These are phyloP conservation scores for Chiridota heheva DNA, from an alignment of 35 echinoderm and acorn worm genomes.

Conservation along the genomic window DNA sequence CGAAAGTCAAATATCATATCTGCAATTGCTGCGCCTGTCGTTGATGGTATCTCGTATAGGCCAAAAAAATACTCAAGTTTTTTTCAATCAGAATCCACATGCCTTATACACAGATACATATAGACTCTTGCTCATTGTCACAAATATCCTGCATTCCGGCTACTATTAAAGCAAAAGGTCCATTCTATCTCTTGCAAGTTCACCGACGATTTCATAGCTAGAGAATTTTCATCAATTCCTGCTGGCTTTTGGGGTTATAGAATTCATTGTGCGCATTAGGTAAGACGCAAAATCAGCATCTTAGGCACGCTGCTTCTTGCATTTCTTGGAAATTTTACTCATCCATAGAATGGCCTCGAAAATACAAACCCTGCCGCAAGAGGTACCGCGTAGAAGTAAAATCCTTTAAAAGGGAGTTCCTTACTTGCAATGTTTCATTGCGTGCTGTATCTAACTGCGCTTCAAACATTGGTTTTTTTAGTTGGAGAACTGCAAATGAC, in stretches of 20 bases:
- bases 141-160: background rate
- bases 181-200: background rate
- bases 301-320: background rate
- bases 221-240: background rate
- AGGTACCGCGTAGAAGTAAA: background rate
- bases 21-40: background rate
- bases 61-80: background rate
- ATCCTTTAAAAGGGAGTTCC: background rate
- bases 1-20: background rate
- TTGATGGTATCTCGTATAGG: background rate
- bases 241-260: background rate
- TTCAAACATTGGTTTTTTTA: background rate
- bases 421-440: background rate
- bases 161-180: background rate
- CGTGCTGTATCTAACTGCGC: background rate
- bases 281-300: background rate
- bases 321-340: background rate
- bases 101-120: background rate
- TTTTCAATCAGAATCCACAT: background rate
- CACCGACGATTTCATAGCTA: background rate
- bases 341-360: background rate
- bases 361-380: background rate
- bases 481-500: too few relatives aligned
- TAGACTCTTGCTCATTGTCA: background rate
- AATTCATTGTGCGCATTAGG: background rate